These are phyloP conservation scores for Hymenochirus boettgeri DNA, from an alignment of 2,113 vertebrate genomes.

Conservation along the genomic window DNA sequence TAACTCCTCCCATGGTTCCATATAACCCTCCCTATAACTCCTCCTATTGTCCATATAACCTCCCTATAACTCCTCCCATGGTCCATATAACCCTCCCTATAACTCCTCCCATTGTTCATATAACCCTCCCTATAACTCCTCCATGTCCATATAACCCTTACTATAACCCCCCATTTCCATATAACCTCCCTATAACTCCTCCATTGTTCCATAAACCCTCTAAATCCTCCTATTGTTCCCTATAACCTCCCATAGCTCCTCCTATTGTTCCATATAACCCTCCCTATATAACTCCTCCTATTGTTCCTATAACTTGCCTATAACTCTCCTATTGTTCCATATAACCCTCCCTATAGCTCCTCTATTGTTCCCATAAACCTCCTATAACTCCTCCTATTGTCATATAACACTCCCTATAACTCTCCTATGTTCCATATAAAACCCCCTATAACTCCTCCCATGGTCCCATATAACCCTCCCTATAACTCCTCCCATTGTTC, in stretches of 20 bases:
- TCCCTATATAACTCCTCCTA: background rate
- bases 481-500: too few relatives aligned
- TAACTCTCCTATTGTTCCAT: conserved; percentile 12
- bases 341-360: background rate
- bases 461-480: conserved; percentile 10
- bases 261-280: conserved; percentile 8
- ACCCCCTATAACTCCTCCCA: conserved; percentile 5
- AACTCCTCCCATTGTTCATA: too few relatives aligned
- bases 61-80: too few relatives aligned
- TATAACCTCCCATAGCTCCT: background rate
- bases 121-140: too few relatives aligned
- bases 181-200: background rate
- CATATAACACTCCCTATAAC: conserved; percentile 9
- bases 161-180: too few relatives aligned
- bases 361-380: background rate
- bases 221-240: background rate
- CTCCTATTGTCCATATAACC: too few relatives aligned
- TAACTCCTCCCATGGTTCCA: too few relatives aligned
- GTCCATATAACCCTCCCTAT: too few relatives aligned
- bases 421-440: conserved; percentile 32
- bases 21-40: too few relatives aligned
- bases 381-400: background rate
- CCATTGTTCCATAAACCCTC: background rate
- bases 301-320: conserved; percentile 6
- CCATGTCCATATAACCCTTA: too few relatives aligned